Conservation (phyloP, 2,888 invertebrate genomes). For the Lymantria monacha region DNA sequence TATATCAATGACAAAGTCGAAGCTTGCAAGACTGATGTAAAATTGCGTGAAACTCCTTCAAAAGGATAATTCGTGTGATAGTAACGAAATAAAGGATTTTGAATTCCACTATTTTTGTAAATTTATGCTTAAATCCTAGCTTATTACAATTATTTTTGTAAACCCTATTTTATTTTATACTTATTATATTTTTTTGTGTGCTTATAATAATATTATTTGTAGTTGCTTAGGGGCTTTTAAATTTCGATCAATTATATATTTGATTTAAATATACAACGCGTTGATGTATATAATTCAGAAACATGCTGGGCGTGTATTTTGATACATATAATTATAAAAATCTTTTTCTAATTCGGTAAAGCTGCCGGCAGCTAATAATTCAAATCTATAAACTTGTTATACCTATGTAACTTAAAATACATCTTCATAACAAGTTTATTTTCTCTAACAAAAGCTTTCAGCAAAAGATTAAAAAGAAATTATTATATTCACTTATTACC, state of each 20-base stretch:
- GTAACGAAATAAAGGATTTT: constrained; percentile 43
- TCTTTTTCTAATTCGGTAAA: constrained; percentile 2
- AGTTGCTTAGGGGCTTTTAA: constrained; percentile 2
- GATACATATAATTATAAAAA: constrained; percentile 5
- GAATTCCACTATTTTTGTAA: constrained; percentile 68
- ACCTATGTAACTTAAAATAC: too few species aligned
- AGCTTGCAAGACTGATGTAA: constrained; percentile 74
- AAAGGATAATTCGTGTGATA: constrained; percentile 70
- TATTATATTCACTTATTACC: too few species aligned
- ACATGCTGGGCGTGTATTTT: constrained; percentile 43
- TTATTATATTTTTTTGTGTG: constrained; percentile 8
- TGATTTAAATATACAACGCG: constrained; percentile 9
- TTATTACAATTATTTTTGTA: constrained; percentile 21
- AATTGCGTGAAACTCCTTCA: constrained; percentile 59
- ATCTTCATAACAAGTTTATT: too few species aligned
- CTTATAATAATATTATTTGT: constrained; percentile 6
- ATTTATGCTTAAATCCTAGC: constrained; percentile 40
- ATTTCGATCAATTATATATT: constrained; percentile 1
- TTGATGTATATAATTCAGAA: constrained; percentile 13
- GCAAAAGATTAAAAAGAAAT: too few species aligned
- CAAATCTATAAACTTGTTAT: neutral
- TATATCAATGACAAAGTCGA: constrained; percentile 56
- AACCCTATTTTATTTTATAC: constrained; percentile 8
- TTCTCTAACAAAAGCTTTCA: too few species aligned
- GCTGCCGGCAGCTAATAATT: constrained; percentile 27